phyloP scores from a whole-genome alignment of 1,140 invertebrate species.

The Venturia canescens region DNA sequence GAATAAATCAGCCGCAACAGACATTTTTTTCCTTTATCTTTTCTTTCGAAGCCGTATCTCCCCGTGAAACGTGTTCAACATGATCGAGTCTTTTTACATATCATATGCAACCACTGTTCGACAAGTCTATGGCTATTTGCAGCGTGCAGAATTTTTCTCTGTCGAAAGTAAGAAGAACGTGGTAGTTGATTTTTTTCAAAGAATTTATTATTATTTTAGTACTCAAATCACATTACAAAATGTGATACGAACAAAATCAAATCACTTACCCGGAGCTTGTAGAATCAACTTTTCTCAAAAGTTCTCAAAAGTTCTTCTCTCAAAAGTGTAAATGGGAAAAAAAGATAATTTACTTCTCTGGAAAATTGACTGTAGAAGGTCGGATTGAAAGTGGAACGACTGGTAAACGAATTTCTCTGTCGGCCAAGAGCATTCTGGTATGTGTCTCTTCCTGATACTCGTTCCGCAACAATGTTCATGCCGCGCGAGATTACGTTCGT shows the following conservation, averaged over 20 bases:
- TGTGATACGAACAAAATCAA: no score
- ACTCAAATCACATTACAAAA: no score
- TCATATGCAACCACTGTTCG: not conserved
- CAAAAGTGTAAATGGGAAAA: not conserved
- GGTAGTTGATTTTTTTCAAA: no score
- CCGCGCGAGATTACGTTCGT: constrained; percentile 15
- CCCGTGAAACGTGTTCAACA: not conserved
- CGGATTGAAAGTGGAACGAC: not conserved
- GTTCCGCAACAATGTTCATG: constrained; percentile 12
- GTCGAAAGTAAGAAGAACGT: no score
- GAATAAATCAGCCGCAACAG: constrained; percentile 19
- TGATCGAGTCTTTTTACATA: not conserved
- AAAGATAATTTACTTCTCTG: not conserved
- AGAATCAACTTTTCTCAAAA: not conserved
- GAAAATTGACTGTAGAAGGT: not conserved
- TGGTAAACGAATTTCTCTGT: not conserved
- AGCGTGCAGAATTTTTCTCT: not conserved
- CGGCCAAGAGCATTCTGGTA: not conserved
- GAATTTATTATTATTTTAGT: no score
- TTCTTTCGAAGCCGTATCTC: not conserved
- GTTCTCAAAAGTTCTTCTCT: no score
- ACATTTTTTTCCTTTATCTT: not conserved
- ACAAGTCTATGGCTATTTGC: not conserved
- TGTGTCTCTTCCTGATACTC: constrained; percentile 18
- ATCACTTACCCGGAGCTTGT: no score